These are phyloP conservation scores for Danionella cerebrum DNA, from an alignment of 2,113 vertebrate species.

Conservation along the genomic window DNA sequence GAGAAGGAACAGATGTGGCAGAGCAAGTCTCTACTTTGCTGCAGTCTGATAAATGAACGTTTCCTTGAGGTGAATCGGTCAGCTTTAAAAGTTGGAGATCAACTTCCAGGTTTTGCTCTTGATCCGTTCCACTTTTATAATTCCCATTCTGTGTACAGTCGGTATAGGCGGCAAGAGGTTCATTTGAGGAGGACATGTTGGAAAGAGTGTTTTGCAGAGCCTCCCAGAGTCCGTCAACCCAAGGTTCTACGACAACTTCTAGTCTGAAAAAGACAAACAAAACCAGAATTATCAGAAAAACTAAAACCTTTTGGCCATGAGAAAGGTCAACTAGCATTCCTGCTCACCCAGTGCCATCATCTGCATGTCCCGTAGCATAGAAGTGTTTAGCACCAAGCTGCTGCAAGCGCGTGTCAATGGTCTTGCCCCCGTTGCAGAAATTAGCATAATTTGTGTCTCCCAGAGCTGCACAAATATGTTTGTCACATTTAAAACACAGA, in stretches of 20 bases:
- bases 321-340: too few species aligned
- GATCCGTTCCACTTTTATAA: background rate
- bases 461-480: constrained; percentile 65
- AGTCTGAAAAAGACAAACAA: constrained; percentile 65
- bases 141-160: background rate
- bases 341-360: constrained; percentile 87
- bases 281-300: too few species aligned
- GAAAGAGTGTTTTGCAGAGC: constrained; percentile 66
- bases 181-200: constrained; percentile 51
- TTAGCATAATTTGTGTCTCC: constrained; percentile 90
- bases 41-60: constrained; percentile 17
- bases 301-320: too few species aligned
- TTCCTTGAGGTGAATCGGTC: constrained; percentile 35
- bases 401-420: constrained; percentile 76
- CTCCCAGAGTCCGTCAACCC: constrained; percentile 87
- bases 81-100: constrained; percentile 66
- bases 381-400: constrained; percentile 85
- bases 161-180: constrained; percentile 13
- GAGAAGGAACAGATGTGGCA: constrained; percentile 52
- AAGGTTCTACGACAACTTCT: constrained; percentile 89
- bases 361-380: constrained; percentile 82
- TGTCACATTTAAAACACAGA: too few species aligned
- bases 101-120: constrained; percentile 39
- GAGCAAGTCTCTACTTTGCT: background rate
- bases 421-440: constrained; percentile 98